phyloP scores from a whole-genome alignment of 1,140 invertebrate genomes.

The Proales similis region DNA sequence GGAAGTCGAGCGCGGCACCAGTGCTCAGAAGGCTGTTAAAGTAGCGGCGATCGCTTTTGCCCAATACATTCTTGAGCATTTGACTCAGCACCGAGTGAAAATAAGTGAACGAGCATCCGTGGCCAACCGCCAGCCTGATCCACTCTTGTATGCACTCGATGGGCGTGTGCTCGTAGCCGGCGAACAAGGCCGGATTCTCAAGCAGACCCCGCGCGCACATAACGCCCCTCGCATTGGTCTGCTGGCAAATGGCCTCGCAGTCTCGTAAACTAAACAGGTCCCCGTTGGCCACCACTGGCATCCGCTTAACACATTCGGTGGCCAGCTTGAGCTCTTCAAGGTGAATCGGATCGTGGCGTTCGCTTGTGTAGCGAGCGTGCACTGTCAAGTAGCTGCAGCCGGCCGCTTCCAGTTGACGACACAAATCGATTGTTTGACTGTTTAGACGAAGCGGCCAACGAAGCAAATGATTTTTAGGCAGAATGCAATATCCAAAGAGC shows the following conservation, averaged over 20 bases:
- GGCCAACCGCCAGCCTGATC: conserved; percentile 62
- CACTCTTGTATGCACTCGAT: conserved; percentile 72
- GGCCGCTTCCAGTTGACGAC: conserved; percentile 69
- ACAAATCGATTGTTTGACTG: conserved; percentile 64
- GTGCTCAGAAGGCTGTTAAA: conserved; percentile 71
- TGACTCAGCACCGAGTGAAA: conserved; percentile 89
- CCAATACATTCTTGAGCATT: conserved; percentile 75
- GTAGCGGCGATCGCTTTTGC: conserved; percentile 61
- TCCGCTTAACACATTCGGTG: conserved; percentile 59
- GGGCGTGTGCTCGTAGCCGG: conserved; percentile 63
- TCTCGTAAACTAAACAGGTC: conserved; percentile 68
- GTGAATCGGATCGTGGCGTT: conserved; percentile 71
- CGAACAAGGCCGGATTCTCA: conserved; percentile 80
- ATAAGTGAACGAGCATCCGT: conserved; percentile 64
- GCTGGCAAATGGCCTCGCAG: conserved; percentile 60
- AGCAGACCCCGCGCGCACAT: conserved; percentile 84
- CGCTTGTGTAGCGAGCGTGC: conserved; percentile 75
- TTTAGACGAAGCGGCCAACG: conserved; percentile 1
- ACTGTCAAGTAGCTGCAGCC: conserved; percentile 79
- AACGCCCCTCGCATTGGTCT: conserved; percentile 65
- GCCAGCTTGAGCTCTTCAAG: conserved; percentile 65
- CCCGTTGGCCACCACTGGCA: conserved; percentile 86
- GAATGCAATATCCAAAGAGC: not conserved
- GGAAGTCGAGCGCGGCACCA: conserved; percentile 64
- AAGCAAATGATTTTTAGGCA: conserved; percentile 5